phyloP scores from a whole-genome alignment of 64 coral and sea anemone species.

The Montipora efflorescens region DNA sequence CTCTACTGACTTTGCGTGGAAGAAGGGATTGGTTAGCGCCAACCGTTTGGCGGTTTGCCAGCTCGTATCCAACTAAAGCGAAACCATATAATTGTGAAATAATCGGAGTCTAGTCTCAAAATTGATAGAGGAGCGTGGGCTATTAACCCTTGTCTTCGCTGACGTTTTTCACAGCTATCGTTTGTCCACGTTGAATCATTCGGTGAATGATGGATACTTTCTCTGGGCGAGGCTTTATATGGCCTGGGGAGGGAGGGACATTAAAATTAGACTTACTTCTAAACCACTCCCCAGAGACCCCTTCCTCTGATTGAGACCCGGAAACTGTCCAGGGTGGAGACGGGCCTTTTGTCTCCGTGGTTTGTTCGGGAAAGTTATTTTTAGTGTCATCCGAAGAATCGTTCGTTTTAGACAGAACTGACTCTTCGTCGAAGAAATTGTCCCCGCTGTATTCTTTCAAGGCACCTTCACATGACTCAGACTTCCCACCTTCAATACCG shows the following conservation, averaged over 20 bases:
- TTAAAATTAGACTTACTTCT: neutral
- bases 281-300: neutral
- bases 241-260: conserved; percentile 32
- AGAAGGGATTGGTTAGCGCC: no score
- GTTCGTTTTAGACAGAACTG: neutral
- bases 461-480: neutral
- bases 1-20: no score
- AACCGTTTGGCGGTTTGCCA: no score
- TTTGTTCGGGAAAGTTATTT: neutral
- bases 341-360: neutral
- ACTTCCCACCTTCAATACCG: neutral
- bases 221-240: conserved; percentile 16
- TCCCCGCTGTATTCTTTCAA: neutral
- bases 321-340: neutral
- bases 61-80: no score
- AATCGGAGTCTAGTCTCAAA: no score
- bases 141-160: neutral
- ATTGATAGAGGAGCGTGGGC: no score
- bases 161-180: neutral
- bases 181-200: neutral
- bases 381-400: neutral
- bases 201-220: neutral
- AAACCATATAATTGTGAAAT: no score
- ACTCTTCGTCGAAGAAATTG: neutral
- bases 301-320: neutral